phyloP scores from a whole-genome alignment of 2,888 invertebrate species.

The Apantesis nais region DNA sequence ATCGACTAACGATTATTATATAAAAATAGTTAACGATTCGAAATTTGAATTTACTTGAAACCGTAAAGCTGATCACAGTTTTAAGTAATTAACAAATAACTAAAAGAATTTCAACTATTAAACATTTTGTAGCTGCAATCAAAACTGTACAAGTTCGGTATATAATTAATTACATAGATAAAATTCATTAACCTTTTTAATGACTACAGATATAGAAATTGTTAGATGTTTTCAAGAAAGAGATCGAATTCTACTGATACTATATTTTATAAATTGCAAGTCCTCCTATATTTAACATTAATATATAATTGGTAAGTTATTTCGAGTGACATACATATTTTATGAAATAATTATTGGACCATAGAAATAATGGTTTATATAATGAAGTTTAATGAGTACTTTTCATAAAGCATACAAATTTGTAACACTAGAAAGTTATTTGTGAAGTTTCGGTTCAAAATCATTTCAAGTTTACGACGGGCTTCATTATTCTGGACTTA shows the following conservation, averaged over 20 bases:
- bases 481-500: conserved; percentile 43
- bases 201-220: conserved; percentile 14
- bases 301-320: conserved; percentile 12
- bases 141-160: conserved; percentile 16
- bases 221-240: conserved; percentile 11
- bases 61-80: conserved; percentile 21
- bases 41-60: conserved; percentile 17
- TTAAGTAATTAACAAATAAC: conserved; percentile 23
- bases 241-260: conserved; percentile 16
- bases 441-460: conserved; percentile 28
- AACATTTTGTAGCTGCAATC: conserved; percentile 12
- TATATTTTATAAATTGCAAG: conserved; percentile 9
- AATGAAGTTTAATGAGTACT: conserved; percentile 38
- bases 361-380: conserved; percentile 16
- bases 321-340: conserved; percentile 7
- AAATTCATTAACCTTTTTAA: conserved; percentile 23
- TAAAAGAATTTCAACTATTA: conserved; percentile 13
- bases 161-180: conserved; percentile 13
- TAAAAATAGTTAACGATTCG: neutral
- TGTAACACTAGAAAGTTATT: conserved; percentile 38
- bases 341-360: conserved; percentile 3
- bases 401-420: conserved; percentile 40
- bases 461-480: conserved; percentile 33
- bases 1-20: conserved; percentile 9
- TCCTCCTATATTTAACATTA: conserved; percentile 16